A percentile compares a stretch with the other conserved stretches of the same genome.
These are phyloP conservation scores for Polypedilum pembai DNA, from an alignment of 1,140 invertebrate species.

Conservation along the genomic window DNA sequence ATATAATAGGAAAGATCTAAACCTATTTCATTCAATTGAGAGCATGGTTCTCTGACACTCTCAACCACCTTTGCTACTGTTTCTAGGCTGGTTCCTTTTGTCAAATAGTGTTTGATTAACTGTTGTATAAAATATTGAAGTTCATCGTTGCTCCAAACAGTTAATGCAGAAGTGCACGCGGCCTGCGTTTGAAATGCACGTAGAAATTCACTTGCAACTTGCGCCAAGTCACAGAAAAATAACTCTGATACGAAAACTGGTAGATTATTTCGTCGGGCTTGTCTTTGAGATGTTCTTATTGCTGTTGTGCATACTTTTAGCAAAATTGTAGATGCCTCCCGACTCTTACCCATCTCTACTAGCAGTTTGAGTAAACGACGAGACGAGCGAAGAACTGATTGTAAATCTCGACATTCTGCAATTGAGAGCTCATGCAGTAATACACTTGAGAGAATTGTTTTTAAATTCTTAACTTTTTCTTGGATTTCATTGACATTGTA, in stretches of 20 bases:
- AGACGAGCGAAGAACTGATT: constrained; percentile 86
- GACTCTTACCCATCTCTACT: constrained; percentile 50
- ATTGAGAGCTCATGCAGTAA: constrained; percentile 83
- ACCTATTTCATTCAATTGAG: constrained; percentile 52
- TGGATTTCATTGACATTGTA: constrained; percentile 45
- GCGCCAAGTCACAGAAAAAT: constrained; percentile 42
- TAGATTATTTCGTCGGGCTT: constrained; percentile 40
- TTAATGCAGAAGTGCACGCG: constrained; percentile 55
- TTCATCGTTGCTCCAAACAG: constrained; percentile 87
- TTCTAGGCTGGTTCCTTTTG: constrained; percentile 75
- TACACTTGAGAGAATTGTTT: constrained; percentile 71
- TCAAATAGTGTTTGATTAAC: constrained; percentile 85
- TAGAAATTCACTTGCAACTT: constrained; percentile 42
- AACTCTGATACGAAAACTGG: constrained; percentile 42
- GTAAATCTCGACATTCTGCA: constrained; percentile 76
- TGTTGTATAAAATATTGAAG: constrained; percentile 71
- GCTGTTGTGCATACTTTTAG: constrained; percentile 39
- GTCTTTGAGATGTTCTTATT: constrained; percentile 39
- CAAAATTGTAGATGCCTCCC: constrained; percentile 37
- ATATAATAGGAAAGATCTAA: constrained; percentile 70
- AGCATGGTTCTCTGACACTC: constrained; percentile 65
- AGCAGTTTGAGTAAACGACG: constrained; percentile 79
- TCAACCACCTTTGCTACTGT: constrained; percentile 81
- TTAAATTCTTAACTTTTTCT: constrained; percentile 61
- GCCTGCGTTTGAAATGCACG: constrained; percentile 40